Conservation (phyloP, 2,888 invertebrate species). For the Ariolimax columbianus region DNA sequence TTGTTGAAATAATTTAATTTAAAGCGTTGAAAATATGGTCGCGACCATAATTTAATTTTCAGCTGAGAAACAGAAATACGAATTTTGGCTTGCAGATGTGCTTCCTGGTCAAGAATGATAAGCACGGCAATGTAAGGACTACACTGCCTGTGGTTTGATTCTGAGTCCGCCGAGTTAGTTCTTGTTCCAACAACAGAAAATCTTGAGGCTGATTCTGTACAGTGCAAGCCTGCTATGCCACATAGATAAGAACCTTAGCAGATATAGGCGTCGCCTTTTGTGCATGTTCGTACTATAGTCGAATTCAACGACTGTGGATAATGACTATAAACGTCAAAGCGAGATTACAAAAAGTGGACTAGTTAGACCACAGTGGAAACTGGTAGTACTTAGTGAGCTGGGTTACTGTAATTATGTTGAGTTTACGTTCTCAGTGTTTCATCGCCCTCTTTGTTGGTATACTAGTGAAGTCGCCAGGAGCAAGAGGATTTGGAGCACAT, state of each 20-base stretch:
- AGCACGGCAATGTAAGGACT: neutral
- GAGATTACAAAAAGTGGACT: neutral
- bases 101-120: neutral
- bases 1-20: too few relatives aligned
- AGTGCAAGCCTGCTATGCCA: neutral
- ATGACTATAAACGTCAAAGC: neutral
- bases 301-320: neutral
- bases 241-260: neutral
- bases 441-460: slow-evolving; percentile 7
- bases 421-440: neutral
- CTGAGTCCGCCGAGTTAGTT: neutral
- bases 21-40: too few relatives aligned
- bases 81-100: neutral
- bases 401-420: neutral
- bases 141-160: slow-evolving; percentile 9
- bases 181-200: neutral
- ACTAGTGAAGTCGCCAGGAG: neutral
- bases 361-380: neutral
- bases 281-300: neutral
- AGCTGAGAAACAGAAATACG: too few relatives aligned
- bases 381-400: neutral
- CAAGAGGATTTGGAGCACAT: neutral
- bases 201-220: neutral
- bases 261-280: neutral
- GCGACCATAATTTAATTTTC: too few relatives aligned